Evolutionary conservation across 2,888 invertebrate species (phyloP).

Genomic region (Opisthograptis luteolata): DNA sequence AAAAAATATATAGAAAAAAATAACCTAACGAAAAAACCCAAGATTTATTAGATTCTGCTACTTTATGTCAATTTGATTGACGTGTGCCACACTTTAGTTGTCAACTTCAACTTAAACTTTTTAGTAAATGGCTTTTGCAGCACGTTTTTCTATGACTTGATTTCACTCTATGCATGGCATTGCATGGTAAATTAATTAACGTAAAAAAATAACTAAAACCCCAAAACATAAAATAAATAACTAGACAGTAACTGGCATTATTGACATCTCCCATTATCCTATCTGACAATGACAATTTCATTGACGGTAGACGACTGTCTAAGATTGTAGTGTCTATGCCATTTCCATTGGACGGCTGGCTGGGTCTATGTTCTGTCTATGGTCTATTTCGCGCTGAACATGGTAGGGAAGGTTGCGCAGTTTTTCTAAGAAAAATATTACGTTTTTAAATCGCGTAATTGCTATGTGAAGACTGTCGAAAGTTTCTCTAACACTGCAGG

Average conservation of each 20-base stretch:
- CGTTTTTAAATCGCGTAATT: constrained; percentile 53
- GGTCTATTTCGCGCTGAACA: constrained; percentile 59
- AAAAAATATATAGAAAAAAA: not conserved
- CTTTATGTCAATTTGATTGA: not conserved
- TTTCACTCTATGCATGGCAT: too few relatives aligned
- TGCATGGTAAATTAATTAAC: too few relatives aligned
- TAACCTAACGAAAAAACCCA: not conserved
- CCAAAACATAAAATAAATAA: too few relatives aligned
- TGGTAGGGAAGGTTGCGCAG: constrained; percentile 54
- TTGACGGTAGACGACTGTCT: too few relatives aligned
- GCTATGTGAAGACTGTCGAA: constrained; percentile 55
- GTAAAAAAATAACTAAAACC: too few relatives aligned
- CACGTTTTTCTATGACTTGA: too few relatives aligned
- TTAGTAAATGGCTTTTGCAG: too few relatives aligned
- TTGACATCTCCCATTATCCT: too few relatives aligned
- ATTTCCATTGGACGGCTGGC: too few relatives aligned
- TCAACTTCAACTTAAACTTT: not conserved
- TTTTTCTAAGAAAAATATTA: constrained; percentile 50
- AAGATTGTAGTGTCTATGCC: too few relatives aligned
- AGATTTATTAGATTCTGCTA: not conserved
- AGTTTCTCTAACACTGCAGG: constrained; percentile 48
- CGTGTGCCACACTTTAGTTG: not conserved
- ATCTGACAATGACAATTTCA: too few relatives aligned
- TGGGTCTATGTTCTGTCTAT: too few relatives aligned
- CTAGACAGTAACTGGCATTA: not conserved